A percentile compares a stretch with the other conserved stretches of the same genome.
Conservation (phyloP, 2,797 vertebrate genomes). For the Notolabrus celidotus region DNA sequence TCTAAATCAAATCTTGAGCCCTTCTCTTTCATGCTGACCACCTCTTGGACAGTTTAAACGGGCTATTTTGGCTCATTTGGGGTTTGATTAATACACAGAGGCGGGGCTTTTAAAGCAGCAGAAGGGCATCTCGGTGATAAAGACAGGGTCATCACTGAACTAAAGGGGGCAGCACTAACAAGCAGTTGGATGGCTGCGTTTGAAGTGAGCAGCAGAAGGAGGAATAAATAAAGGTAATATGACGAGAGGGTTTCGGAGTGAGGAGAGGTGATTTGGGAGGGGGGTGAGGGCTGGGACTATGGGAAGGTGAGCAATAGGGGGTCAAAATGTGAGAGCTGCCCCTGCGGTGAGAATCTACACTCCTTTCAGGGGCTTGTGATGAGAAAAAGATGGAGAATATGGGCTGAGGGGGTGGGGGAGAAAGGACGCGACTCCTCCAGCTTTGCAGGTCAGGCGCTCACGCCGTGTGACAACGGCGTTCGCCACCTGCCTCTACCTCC, state of each 20-base stretch:
- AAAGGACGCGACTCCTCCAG: constrained; percentile 14
- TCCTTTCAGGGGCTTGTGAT: constrained; percentile 60
- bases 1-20: constrained; percentile 33
- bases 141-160: constrained; percentile 59
- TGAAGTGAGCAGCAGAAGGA: constrained; percentile 54
- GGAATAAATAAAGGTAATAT: constrained; percentile 67
- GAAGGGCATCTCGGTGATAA: constrained; percentile 60
- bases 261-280: constrained; percentile 5
- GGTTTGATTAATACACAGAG: constrained; percentile 64
- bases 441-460: constrained; percentile 58
- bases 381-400: constrained; percentile 62
- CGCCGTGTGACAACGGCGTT: constrained; percentile 23
- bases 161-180: constrained; percentile 76
- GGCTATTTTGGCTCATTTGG: constrained; percentile 67
- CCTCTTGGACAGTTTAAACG: constrained; percentile 44
- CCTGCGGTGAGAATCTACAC: constrained; percentile 59
- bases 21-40: constrained; percentile 24
- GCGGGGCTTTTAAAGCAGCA: constrained; percentile 52
- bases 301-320: constrained; percentile 62
- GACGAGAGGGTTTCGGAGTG: constrained; percentile 52
- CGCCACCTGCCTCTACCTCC: constrained; percentile 42
- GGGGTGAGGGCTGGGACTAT: constrained; percentile 4
- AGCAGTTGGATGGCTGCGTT: constrained; percentile 58
- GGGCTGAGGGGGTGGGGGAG: background rate
- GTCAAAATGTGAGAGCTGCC: constrained; percentile 70